phyloP scores from a whole-genome alignment of 2,888 invertebrate genomes.

The Nymphalis urticae region DNA sequence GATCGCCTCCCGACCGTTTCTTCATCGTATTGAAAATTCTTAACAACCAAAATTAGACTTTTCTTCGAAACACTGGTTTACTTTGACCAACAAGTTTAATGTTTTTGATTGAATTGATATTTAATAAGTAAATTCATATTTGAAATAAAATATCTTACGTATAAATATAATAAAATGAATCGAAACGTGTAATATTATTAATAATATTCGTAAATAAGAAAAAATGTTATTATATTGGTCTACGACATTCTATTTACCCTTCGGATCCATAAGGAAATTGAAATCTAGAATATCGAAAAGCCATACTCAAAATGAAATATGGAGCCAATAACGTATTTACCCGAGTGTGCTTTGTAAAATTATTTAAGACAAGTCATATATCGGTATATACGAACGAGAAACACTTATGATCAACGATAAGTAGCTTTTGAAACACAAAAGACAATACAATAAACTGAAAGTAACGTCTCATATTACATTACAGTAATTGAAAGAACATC shows the following conservation, averaged over 20 bases:
- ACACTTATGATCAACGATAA: slow-evolving; percentile 37
- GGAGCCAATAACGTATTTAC: slow-evolving; percentile 21
- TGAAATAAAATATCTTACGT: background rate
- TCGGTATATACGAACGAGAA: slow-evolving; percentile 27
- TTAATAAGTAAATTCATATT: no score
- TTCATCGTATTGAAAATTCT: no score
- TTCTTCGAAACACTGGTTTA: no score
- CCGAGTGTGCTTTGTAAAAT: slow-evolving; percentile 26
- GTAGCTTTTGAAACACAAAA: slow-evolving; percentile 37
- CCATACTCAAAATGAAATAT: slow-evolving; percentile 22
- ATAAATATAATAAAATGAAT: background rate
- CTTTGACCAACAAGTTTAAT: no score
- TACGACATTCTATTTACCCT: slow-evolving; percentile 13
- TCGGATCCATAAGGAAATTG: slow-evolving; percentile 19
- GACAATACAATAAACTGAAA: slow-evolving; percentile 32
- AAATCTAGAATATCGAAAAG: slow-evolving; percentile 23
- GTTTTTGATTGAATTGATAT: no score
- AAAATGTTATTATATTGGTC: background rate
- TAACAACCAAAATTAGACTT: no score
- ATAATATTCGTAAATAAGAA: slow-evolving; percentile 1
- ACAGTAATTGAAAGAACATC: slow-evolving; percentile 25
- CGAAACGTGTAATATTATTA: background rate
- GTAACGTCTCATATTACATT: slow-evolving; percentile 18
- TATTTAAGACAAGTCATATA: slow-evolving; percentile 22
- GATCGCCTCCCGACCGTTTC: no score